Conservation (phyloP, 1,140 invertebrate species). For the Halyomorpha halys region DNA sequence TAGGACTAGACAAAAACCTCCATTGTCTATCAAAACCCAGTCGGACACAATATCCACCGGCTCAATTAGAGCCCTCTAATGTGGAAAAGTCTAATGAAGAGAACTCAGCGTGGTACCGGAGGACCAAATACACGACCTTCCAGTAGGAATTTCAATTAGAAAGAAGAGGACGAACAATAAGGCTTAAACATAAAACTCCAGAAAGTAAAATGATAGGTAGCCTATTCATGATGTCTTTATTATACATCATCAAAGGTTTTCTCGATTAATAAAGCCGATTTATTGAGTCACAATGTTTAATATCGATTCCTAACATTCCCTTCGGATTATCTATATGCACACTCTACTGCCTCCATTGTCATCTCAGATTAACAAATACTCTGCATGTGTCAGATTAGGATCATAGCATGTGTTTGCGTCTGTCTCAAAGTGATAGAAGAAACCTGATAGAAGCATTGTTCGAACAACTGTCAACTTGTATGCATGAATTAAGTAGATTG, state of each 20-base stretch:
- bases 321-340: no score
- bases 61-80: background rate
- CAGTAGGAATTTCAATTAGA: conserved; percentile 3
- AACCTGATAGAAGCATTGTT: no score
- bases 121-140: background rate
- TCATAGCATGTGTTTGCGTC: no score
- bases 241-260: background rate
- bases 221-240: background rate
- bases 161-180: background rate
- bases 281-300: no score
- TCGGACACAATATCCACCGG: background rate
- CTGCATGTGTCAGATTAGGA: no score
- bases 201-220: conserved; percentile 8
- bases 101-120: background rate
- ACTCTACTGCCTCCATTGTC: no score
- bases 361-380: no score
- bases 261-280: conserved; percentile 6
- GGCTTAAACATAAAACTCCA: conserved; percentile 4
- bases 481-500: no score
- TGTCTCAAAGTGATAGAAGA: no score
- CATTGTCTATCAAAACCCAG: conserved; percentile 9
- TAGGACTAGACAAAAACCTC: background rate
- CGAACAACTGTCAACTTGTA: no score
- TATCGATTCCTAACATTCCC: no score
- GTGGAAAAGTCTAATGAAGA: conserved; percentile 1